Evolutionary conservation across 2,888 invertebrate genomes (phyloP), one percentile per base, ranked within the genome.

Genomic region (Heliconius cydno): DNA sequence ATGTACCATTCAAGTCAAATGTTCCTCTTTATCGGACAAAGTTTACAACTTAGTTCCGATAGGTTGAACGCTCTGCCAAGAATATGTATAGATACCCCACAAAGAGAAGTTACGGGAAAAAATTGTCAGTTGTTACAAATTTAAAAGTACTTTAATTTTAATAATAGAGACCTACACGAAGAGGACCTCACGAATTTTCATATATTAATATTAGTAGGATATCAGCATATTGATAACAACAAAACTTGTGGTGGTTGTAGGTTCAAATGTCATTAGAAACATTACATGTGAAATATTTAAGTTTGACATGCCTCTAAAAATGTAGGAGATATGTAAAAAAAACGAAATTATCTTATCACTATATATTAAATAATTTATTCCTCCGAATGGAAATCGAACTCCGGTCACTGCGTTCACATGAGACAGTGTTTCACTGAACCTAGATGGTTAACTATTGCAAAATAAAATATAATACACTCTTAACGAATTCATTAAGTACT

Each of bases 31-130:
- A 73, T 73, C 60, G 60, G 25, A 73, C 19, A 13, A 34, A 73
- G 38, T 60, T 73, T 73, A 60, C 38, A 73, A 73, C 60, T 52
- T 46, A 34, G 71, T 60, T 60, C n/a, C 34, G 34, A 73, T 38
- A 34, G 15, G 25, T 57, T 25, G 73, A 60, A 38, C n/a, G 34
- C 73, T 73, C 60, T 60, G 60, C 73, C 60, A 73, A 73, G 73
- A 73, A 73, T 73, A 30, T 70, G 41, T 70, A 38, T 12, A 41
- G 70, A 70, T 72, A 57, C 7, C 13, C 57, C 22, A 22, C 30
- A 30, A 57, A 22, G n/a, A 19, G 30, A 72, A 72, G n/a, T 73
- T 73, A 22, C n/a, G 22, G 34, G 13, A 30, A n/a, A 13, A 6
- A 34, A 5, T 68, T 22, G 30, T 30, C 57, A 10, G 0, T 72